phyloP scores from a whole-genome alignment of 2,113 vertebrate genomes.

The Pachypanchax playfairii region DNA sequence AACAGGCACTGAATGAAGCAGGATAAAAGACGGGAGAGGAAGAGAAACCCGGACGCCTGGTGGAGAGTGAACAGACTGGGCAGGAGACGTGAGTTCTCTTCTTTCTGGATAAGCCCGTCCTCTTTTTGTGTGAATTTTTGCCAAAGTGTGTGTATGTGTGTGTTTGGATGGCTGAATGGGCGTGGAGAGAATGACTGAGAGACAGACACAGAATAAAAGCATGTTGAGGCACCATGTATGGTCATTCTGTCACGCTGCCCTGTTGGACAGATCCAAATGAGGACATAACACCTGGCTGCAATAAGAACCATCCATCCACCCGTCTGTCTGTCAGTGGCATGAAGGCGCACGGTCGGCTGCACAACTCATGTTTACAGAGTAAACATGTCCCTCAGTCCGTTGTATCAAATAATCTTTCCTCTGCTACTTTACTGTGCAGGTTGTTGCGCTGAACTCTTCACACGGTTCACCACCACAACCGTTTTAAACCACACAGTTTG shows the following conservation, averaged over 20 bases:
- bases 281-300: slow-evolving; percentile 25
- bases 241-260: slow-evolving; percentile 57
- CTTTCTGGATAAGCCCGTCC: slow-evolving; percentile 45
- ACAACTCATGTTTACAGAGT: slow-evolving; percentile 42
- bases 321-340: slow-evolving; percentile 6
- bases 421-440: not conserved
- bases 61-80: slow-evolving; percentile 23
- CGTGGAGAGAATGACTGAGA: slow-evolving; percentile 27
- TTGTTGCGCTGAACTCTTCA: too few species aligned
- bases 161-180: not conserved
- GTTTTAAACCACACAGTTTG: not conserved
- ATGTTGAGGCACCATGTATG: slow-evolving; percentile 63
- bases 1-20: slow-evolving; percentile 27
- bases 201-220: slow-evolving; percentile 33
- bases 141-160: slow-evolving; percentile 22
- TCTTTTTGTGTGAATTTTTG: slow-evolving; percentile 44
- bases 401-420: slow-evolving; percentile 10
- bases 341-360: slow-evolving; percentile 11
- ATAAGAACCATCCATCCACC: slow-evolving; percentile 8
- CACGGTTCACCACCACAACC: too few species aligned
- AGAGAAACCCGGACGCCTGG: slow-evolving; percentile 5
- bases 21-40: not conserved
- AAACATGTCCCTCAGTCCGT: slow-evolving; percentile 31
- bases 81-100: slow-evolving; percentile 44
- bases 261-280: slow-evolving; percentile 55